A percentile compares a stretch with the other conserved stretches of the same genome.
These are phyloP conservation scores for Watsonalla cultraria DNA, from an alignment of 2,888 invertebrate species.

Conservation along the genomic window DNA sequence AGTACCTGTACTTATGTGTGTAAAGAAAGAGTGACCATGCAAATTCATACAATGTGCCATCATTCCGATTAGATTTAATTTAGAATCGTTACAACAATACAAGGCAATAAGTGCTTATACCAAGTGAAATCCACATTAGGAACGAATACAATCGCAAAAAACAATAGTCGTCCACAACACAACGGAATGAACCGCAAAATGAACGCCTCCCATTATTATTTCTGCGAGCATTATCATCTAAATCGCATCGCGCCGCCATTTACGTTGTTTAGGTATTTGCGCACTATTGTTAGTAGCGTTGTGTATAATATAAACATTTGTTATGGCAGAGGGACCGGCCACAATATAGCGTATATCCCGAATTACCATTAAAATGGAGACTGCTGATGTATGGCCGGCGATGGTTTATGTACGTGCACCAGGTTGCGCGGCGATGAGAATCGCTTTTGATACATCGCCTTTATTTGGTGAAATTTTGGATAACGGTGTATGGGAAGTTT, in stretches of 20 bases:
- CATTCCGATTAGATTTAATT: no score
- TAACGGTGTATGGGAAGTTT: neutral
- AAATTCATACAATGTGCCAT: no score
- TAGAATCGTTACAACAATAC: neutral
- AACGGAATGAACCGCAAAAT: constrained; percentile 49
- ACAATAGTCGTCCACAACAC: constrained; percentile 25
- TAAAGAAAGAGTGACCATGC: no score
- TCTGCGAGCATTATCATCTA: constrained; percentile 74
- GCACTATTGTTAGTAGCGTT: constrained; percentile 78
- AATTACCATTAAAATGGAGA: constrained; percentile 75
- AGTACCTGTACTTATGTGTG: no score
- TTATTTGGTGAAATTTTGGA: neutral
- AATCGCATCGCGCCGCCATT: constrained; percentile 73
- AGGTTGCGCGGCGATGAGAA: neutral
- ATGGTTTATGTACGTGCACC: constrained; percentile 24
- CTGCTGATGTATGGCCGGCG: constrained; percentile 66
- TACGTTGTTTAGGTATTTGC: constrained; percentile 77
- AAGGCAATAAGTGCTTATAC: constrained; percentile 5
- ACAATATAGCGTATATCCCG: constrained; percentile 70
- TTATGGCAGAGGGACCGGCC: constrained; percentile 64
- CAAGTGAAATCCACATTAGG: constrained; percentile 18
- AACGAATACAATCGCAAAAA: constrained; percentile 25
- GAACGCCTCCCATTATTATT: constrained; percentile 66
- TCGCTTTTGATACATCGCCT: neutral
- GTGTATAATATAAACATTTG: constrained; percentile 80